Evolutionary conservation across 2,797 vertebrate genomes (phyloP), one percentile per base, ranked within the genome.

Genomic region (Semotilus atromaculatus): DNA sequence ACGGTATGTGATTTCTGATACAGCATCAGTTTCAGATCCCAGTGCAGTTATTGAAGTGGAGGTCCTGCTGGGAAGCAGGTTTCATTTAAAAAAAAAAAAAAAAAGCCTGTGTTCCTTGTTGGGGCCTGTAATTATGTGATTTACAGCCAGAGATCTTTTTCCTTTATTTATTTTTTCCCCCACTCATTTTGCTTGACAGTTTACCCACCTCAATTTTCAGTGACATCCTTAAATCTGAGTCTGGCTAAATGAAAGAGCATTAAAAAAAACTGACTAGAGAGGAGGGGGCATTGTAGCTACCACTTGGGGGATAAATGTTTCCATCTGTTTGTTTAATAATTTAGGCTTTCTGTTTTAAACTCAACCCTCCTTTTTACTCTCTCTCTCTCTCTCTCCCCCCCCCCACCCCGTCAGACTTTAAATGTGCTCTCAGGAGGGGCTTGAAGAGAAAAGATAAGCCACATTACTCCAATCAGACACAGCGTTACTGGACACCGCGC

Each of bases 271-370:
- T 58, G 51, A 78, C 74, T 84, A 18, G 70, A 87, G 36, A 87
- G 36, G 29, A 64, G 48, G 72, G 26, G 77, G 58, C 66, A 89
- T 68, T 58, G 55, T 71, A 89, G 83, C 90, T 89, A 88, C 90
- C 88, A 88, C 89, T 86, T 66, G 77, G 90, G 88, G 34, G 67
- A 88, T 95, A 95, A 96, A 91, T 89, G 93, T 80, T 95, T 94
- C 95, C 95, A 95, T 94, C 90, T 96, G 95, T 92, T 91, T 90
- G 88, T 90, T 80, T 79, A 79, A 79, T 84, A 87, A 90, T 90
- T 90, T 91, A 88, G 88, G 83, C 23, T 34, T 80, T 68, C n/a
- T 62, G 7, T 43, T 78, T 62, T 62, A 43, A 62, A 40, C 77
- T 62, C 72, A 80, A 10, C 26, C 67, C 64, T 23, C 36, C 66